Conservation (phyloP, 2,888 invertebrate genomes). For the Eueremaeus valkanovi region DNA sequence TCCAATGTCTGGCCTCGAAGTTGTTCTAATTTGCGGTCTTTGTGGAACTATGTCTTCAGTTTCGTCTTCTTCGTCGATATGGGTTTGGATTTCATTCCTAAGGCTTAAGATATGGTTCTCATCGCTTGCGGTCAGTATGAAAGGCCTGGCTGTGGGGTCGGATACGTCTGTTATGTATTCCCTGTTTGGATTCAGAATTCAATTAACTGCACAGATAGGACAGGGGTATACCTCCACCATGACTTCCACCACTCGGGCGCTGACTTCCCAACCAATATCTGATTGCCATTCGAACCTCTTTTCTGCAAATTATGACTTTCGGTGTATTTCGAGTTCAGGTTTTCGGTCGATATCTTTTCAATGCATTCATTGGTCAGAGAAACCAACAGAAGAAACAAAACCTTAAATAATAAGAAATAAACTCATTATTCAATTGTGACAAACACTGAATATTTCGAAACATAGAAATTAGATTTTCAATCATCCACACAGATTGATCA, state of each 20-base stretch:
- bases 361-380: background rate
- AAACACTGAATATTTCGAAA: no score
- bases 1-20: background rate
- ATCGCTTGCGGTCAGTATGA: conserved; percentile 27
- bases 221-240: background rate
- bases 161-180: conserved; percentile 45
- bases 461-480: no score
- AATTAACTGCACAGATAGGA: background rate
- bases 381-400: background rate
- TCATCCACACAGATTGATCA: no score
- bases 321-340: background rate
- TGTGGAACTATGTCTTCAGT: background rate
- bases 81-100: background rate
- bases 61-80: conserved; percentile 5
- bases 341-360: background rate
- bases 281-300: background rate
- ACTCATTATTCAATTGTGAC: background rate
- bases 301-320: background rate
- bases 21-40: background rate
- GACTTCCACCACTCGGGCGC: conserved; percentile 23
- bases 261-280: background rate
- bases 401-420: background rate
- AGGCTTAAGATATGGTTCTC: background rate
- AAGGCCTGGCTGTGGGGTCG: conserved; percentile 43
- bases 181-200: background rate